Evolutionary conservation across 2,113 vertebrate genomes (phyloP).

Genomic region (Eulemur macaco): DNA sequence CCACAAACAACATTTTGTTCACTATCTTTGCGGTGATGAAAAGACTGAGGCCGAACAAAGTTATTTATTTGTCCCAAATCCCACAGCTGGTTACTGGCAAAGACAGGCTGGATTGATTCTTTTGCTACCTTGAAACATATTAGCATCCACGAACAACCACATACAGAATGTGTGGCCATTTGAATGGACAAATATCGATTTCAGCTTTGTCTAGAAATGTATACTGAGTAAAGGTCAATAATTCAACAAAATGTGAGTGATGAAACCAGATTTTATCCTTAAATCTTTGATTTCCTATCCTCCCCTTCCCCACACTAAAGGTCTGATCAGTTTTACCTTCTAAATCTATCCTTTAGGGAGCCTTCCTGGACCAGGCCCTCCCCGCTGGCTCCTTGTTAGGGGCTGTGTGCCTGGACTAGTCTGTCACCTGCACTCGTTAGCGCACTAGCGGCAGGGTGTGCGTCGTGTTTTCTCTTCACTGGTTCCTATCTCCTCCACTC

Average conservation of each 20-base stretch:
- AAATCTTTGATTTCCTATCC: neutral
- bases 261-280: neutral
- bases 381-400: neutral
- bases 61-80: neutral
- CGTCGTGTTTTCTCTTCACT: neutral
- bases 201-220: neutral
- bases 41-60: neutral
- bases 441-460: too few species aligned
- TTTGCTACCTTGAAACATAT: neutral
- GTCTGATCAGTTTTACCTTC: neutral
- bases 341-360: neutral
- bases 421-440: neutral
- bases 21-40: neutral
- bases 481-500: too few species aligned
- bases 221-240: neutral
- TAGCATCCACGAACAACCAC: neutral
- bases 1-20: neutral
- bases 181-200: neutral
- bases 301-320: neutral
- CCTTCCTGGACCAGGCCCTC: neutral
- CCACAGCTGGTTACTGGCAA: neutral
- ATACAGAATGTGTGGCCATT: neutral
- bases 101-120: neutral
- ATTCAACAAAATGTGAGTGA: neutral
- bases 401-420: neutral